These are phyloP conservation scores for Ophonus ardosiacus DNA, from an alignment of 2,888 invertebrate species.

Conservation along the genomic window DNA sequence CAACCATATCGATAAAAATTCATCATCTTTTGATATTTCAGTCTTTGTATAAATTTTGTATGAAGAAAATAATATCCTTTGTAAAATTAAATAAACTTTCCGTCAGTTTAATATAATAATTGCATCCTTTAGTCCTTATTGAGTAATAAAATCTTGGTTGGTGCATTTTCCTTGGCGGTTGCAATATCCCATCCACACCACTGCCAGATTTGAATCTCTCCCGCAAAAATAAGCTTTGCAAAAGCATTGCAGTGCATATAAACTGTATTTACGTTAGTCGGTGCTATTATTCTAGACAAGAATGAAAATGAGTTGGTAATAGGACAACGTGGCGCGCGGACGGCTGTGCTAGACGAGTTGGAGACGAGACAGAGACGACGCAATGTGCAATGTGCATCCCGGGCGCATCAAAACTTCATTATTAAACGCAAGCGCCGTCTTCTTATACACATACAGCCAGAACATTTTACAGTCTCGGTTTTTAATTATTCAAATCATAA, in stretches of 20 bases:
- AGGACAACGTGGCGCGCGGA: constrained; percentile 12
- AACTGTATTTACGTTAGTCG: constrained; percentile 46
- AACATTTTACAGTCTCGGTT: neutral
- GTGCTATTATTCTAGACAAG: constrained; percentile 47
- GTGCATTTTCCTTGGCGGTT: neutral
- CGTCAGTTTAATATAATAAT: neutral
- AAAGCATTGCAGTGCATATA: constrained; percentile 34
- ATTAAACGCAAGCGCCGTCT: neutral
- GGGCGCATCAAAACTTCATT: neutral
- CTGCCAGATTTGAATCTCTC: constrained; percentile 1
- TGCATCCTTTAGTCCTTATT: neutral
- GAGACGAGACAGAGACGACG: too few species aligned
- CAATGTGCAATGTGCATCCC: neutral
- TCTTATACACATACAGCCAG: neutral
- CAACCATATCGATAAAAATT: too few species aligned
- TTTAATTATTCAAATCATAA: neutral
- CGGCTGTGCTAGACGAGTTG: neutral
- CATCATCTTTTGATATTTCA: too few species aligned
- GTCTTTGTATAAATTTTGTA: too few species aligned
- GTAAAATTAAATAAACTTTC: neutral
- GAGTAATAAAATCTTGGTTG: neutral
- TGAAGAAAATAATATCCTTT: too few species aligned
- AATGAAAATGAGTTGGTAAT: constrained; percentile 53
- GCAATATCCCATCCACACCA: neutral
- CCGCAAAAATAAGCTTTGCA: constrained; percentile 11